A percentile compares a stretch with the other conserved stretches of the same genome.
phyloP scores from a whole-genome alignment of 2,113 vertebrate genomes.

The Corydoras maculifer region DNA sequence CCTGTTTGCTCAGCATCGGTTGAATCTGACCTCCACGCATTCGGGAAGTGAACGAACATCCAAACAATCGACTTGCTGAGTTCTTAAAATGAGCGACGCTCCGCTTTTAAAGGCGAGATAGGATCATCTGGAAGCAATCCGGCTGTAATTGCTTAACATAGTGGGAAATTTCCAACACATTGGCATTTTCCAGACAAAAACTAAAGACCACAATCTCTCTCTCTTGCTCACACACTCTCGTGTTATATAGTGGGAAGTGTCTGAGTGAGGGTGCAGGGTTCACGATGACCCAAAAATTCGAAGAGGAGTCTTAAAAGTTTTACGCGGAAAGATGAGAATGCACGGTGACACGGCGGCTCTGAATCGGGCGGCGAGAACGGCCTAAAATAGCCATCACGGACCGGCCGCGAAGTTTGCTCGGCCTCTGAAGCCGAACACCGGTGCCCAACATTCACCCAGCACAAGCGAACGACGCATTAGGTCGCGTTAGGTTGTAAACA shows the following conservation, averaged over 20 bases:
- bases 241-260: constrained; percentile 48
- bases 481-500: not conserved
- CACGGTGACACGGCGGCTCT: constrained; percentile 25
- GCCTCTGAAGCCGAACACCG: not conserved
- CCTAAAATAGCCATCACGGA: constrained; percentile 13
- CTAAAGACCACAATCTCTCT: constrained; percentile 22
- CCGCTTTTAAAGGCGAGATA: constrained; percentile 45
- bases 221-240: not conserved
- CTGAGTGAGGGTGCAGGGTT: constrained; percentile 19
- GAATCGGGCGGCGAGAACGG: constrained; percentile 30
- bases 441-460: not conserved
- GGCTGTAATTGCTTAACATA: constrained; percentile 52
- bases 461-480: not conserved
- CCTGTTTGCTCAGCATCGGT: not conserved
- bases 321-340: constrained; percentile 18
- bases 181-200: constrained; percentile 50
- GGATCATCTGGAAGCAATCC: constrained; percentile 59
- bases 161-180: constrained; percentile 56
- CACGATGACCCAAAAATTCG: constrained; percentile 12
- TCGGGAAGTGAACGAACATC: constrained; percentile 15
- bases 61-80: constrained; percentile 32
- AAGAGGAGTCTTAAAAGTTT: constrained; percentile 17
- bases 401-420: constrained; percentile 10
- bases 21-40: constrained; percentile 33
- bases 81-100: constrained; percentile 38